Evolutionary conservation across 2,797 vertebrate genomes (phyloP).

Genomic region (Pelochelys cantorii): DNA sequence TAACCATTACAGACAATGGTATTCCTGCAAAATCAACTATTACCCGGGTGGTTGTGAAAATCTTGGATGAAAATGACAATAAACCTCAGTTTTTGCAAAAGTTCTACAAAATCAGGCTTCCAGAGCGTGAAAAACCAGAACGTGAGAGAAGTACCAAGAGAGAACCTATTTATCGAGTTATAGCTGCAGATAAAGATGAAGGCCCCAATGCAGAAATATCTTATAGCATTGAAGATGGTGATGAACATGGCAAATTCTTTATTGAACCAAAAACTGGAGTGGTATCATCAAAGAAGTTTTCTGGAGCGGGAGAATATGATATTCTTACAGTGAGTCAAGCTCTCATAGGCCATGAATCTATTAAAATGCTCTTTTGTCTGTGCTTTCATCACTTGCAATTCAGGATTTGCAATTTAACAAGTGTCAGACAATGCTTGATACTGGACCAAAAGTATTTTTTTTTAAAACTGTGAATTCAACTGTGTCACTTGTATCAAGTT

Average conservation of each 20-base stretch:
- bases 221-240: constrained; percentile 96
- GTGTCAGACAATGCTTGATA: neutral
- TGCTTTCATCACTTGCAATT: neutral
- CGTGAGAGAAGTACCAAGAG: constrained; percentile 85
- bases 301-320: constrained; percentile 93
- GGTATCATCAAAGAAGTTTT: constrained; percentile 96
- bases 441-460: neutral
- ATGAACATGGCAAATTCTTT: constrained; percentile 95
- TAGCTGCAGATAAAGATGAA: constrained; percentile 92
- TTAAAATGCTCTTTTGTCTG: neutral
- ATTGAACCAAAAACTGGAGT: constrained; percentile 97
- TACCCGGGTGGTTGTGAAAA: constrained; percentile 91
- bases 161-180: constrained; percentile 93
- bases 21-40: constrained; percentile 88
- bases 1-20: constrained; percentile 92
- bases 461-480: neutral
- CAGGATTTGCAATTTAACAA: neutral
- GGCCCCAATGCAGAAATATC: constrained; percentile 97
- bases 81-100: constrained; percentile 95
- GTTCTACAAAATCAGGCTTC: constrained; percentile 95
- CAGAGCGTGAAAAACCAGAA: constrained; percentile 90
- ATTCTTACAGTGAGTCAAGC: constrained; percentile 92
- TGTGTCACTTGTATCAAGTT: neutral
- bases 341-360: neutral
- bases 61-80: constrained; percentile 98